A percentile compares a stretch with the other conserved stretches of the same genome.
Conservation (phyloP, 2,797 vertebrate species). For the Poeciliopsis gracilis region DNA sequence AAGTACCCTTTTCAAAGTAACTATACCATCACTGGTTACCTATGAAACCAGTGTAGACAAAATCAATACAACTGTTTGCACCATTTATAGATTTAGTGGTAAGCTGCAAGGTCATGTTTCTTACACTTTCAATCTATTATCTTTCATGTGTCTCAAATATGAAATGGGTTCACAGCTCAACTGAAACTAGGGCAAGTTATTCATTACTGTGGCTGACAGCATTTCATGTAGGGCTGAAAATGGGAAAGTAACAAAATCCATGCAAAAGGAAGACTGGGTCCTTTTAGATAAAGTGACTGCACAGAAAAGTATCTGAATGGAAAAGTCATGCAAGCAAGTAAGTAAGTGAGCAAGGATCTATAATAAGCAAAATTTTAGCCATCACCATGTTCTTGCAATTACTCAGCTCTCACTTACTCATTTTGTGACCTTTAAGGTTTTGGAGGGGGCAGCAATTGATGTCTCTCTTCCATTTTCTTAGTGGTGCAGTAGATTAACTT, state of each 20-base stretch:
- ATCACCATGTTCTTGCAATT: neutral
- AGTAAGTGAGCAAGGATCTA: neutral
- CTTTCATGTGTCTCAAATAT: neutral
- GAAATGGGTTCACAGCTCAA: neutral
- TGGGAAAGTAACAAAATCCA: neutral
- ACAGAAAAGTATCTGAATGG: neutral
- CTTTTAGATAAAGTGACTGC: neutral
- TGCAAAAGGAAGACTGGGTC: neutral
- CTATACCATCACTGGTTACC: too few species aligned
- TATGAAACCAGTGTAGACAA: conserved; percentile 3
- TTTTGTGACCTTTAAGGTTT: conserved; percentile 14
- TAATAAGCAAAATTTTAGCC: neutral
- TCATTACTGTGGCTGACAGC: neutral
- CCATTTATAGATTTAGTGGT: neutral
- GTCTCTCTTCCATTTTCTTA: neutral
- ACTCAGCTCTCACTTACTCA: neutral
- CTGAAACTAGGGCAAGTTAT: conserved; percentile 7
- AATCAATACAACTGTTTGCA: conserved; percentile 15
- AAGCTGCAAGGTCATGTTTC: neutral
- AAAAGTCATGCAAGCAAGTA: neutral
- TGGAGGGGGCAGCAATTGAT: neutral
- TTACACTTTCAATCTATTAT: neutral
- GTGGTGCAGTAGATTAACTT: neutral
- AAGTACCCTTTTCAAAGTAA: too few species aligned
- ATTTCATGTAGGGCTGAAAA: neutral